phyloP scores from a whole-genome alignment of 2,888 invertebrate species.

The Stenodema calcarata region DNA sequence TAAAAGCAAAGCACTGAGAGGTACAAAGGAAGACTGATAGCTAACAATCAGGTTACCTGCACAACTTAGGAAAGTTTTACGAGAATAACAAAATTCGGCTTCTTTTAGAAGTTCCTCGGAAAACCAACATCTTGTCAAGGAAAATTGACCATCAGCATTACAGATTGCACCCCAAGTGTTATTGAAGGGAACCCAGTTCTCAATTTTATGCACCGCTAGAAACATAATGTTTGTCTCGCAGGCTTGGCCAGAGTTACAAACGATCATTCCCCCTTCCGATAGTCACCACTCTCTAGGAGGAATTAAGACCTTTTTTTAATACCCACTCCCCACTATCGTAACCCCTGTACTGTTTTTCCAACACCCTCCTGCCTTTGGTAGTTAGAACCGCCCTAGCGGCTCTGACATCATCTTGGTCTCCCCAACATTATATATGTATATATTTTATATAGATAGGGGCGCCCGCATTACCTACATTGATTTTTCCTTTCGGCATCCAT shows the following conservation, averaged over 20 bases:
- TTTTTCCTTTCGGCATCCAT: slow-evolving; percentile 10
- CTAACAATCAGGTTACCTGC: no score
- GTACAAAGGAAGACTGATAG: no score
- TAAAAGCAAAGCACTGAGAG: no score
- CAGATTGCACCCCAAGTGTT: no score
- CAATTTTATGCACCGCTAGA: neutral
- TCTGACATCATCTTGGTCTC: slow-evolving; percentile 18
- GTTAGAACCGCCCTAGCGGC: neutral
- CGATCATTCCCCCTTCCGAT: neutral
- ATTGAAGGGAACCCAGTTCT: neutral
- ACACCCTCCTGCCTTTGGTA: neutral
- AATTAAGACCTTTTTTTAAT: slow-evolving; percentile 19
- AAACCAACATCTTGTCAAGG: no score
- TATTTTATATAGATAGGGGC: no score
- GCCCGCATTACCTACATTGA: slow-evolving; percentile 27
- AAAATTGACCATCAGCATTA: no score
- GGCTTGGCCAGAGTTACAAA: neutral
- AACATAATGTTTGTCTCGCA: neutral
- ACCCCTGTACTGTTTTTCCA: neutral
- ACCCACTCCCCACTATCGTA: slow-evolving; percentile 1
- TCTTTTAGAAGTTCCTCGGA: no score
- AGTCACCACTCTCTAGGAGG: neutral
- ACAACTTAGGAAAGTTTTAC: no score
- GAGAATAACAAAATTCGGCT: no score
- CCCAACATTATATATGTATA: slow-evolving; percentile 26